Conservation (phyloP, 1,140 invertebrate genomes). For the Saccostrea cuccullata region DNA sequence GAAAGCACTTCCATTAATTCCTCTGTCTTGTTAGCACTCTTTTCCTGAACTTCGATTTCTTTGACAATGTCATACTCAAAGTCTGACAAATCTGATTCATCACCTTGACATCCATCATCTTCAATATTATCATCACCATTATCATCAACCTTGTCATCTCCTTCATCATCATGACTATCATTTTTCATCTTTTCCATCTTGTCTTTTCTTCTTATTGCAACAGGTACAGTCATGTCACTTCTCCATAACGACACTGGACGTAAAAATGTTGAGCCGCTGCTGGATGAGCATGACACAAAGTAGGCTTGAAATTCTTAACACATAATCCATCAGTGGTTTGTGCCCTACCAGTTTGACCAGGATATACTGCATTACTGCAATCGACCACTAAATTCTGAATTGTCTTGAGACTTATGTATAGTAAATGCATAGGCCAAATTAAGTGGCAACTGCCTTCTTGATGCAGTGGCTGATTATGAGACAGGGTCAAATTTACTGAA, state of each 20-base stretch:
- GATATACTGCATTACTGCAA: conserved; percentile 19
- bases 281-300: conserved; percentile 38
- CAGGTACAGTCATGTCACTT: conserved; percentile 9
- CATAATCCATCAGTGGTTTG: conserved; percentile 40
- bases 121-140: neutral
- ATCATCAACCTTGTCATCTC: neutral
- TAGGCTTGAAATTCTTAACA: conserved; percentile 48
- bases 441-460: conserved; percentile 48
- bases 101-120: neutral
- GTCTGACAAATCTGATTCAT: neutral
- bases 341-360: conserved; percentile 52
- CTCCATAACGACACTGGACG: neutral
- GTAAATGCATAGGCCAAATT: conserved; percentile 52
- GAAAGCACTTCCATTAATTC: neutral
- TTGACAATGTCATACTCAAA: neutral
- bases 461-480: conserved; percentile 36
- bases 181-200: neutral
- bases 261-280: conserved; percentile 25
- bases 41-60: neutral
- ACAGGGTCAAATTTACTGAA: conserved; percentile 50
- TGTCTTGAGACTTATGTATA: conserved; percentile 55
- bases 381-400: conserved; percentile 43
- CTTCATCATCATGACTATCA: neutral
- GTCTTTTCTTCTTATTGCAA: neutral
- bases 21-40: neutral